These are phyloP conservation scores for Chitala chitala DNA, from an alignment of 2,113 vertebrate species.

Conservation along the genomic window DNA sequence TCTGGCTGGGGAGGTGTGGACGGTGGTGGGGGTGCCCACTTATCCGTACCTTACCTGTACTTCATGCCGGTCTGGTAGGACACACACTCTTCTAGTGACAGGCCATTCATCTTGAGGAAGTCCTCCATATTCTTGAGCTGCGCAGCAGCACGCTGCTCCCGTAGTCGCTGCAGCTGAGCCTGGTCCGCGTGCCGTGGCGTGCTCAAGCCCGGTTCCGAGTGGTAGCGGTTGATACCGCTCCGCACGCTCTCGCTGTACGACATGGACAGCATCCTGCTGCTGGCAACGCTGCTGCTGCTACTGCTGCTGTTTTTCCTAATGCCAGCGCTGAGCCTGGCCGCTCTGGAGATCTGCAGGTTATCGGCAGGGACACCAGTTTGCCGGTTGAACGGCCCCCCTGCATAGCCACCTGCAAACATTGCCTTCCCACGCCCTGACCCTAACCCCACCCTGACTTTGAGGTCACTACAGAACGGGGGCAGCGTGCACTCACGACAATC, in stretches of 20 bases:
- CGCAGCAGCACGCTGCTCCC: constrained; percentile 80
- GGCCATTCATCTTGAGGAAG: constrained; percentile 91
- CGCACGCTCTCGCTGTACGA: constrained; percentile 92
- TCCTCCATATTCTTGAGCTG: constrained; percentile 93
- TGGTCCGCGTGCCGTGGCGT: constrained; percentile 70
- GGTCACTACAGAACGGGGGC: constrained; percentile 31
- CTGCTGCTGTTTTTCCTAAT: constrained; percentile 67
- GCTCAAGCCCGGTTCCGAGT: constrained; percentile 85
- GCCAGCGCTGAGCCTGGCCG: constrained; percentile 49
- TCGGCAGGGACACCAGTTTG: constrained; percentile 59
- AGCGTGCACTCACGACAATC: constrained; percentile 16
- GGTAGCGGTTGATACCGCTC: constrained; percentile 85
- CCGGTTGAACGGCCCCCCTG: constrained; percentile 36
- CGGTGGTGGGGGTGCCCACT: background rate
- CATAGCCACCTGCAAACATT: constrained; percentile 67
- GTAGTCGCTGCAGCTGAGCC: constrained; percentile 78
- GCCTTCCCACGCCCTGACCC: constrained; percentile 16
- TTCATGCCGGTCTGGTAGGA: constrained; percentile 88
- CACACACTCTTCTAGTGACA: constrained; percentile 83
- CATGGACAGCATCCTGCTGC: constrained; percentile 90
- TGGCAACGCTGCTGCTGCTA: constrained; percentile 39
- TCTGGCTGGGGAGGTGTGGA: background rate
- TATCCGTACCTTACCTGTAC: constrained; percentile 82
- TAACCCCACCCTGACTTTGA: constrained; percentile 17
- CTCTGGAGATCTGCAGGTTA: constrained; percentile 65